Conservation (phyloP, 2,888 invertebrate genomes). For the Philereme vetulata region DNA sequence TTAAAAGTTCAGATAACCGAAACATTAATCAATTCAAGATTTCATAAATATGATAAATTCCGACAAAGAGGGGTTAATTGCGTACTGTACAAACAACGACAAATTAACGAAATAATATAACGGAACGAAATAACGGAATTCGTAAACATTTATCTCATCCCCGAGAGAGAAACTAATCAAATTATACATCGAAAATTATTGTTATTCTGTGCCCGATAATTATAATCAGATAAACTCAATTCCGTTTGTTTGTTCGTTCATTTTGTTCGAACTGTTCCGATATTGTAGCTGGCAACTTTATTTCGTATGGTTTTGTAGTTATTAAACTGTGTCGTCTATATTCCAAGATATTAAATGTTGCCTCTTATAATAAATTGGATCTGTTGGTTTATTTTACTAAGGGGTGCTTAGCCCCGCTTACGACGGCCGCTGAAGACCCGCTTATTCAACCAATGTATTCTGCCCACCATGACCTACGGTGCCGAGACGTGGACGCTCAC, state of each 20-base stretch:
- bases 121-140: constrained; percentile 28
- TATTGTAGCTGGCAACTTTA: constrained; percentile 10
- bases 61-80: constrained; percentile 27
- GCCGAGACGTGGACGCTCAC: too few relatives aligned
- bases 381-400: too few relatives aligned
- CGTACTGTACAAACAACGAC: constrained; percentile 21
- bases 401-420: too few relatives aligned
- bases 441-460: too few relatives aligned
- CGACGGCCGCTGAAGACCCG: too few relatives aligned
- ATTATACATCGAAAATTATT: constrained; percentile 46
- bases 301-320: neutral
- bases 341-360: too few relatives aligned
- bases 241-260: constrained; percentile 49
- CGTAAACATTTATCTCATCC: constrained; percentile 41
- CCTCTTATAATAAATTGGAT: too few relatives aligned
- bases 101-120: constrained; percentile 26
- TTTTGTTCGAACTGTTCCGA: constrained; percentile 33
- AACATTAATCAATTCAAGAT: constrained; percentile 9
- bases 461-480: too few relatives aligned
- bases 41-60: constrained; percentile 18
- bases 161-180: constrained; percentile 41
- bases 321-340: neutral
- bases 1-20: neutral
- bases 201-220: constrained; percentile 43
- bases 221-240: constrained; percentile 48